These are phyloP conservation scores for Chrysaora quinquecirrha DNA, from an alignment of 30 jellyfish, hydroid and myxozoan genomes.

Conservation along the genomic window DNA sequence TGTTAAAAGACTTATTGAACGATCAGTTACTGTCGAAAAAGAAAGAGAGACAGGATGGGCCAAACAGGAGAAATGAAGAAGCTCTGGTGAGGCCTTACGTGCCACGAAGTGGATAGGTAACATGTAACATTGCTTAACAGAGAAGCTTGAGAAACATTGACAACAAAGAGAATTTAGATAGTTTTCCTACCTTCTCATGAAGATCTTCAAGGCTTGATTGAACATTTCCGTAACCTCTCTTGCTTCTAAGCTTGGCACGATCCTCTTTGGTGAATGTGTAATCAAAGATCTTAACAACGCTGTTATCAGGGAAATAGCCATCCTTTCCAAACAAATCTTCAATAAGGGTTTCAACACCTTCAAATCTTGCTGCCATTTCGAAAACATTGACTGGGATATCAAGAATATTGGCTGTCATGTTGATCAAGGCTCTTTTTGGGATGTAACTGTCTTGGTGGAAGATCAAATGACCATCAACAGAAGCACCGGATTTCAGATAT, in stretches of 20 bases:
- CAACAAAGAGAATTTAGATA: too few species aligned
- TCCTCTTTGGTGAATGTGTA: slow-evolving; percentile 65
- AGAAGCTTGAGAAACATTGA: too few species aligned
- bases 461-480: slow-evolving; percentile 92
- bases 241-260: slow-evolving; percentile 41
- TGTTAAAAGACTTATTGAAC: too few species aligned
- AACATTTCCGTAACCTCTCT: slow-evolving; percentile 36
- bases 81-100: too few species aligned
- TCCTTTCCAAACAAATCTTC: slow-evolving; percentile 93
- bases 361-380: slow-evolving; percentile 91
- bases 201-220: slow-evolving; percentile 54
- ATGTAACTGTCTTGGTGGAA: slow-evolving; percentile 90
- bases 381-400: slow-evolving; percentile 88
- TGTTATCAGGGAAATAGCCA: slow-evolving; percentile 84
- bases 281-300: slow-evolving; percentile 66
- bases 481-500: slow-evolving; percentile 78
- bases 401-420: slow-evolving; percentile 85
- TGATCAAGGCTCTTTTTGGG: slow-evolving; percentile 90
- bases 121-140: too few species aligned
- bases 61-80: too few species aligned
- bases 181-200: slow-evolving; percentile 69
- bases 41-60: too few species aligned
- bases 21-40: too few species aligned
- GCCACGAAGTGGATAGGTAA: too few species aligned
- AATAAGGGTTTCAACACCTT: slow-evolving; percentile 86